Evolutionary conservation across 1,140 invertebrate species (phyloP), one percentile per base, ranked within the genome.

Genomic region (Saxidomus purpurata): DNA sequence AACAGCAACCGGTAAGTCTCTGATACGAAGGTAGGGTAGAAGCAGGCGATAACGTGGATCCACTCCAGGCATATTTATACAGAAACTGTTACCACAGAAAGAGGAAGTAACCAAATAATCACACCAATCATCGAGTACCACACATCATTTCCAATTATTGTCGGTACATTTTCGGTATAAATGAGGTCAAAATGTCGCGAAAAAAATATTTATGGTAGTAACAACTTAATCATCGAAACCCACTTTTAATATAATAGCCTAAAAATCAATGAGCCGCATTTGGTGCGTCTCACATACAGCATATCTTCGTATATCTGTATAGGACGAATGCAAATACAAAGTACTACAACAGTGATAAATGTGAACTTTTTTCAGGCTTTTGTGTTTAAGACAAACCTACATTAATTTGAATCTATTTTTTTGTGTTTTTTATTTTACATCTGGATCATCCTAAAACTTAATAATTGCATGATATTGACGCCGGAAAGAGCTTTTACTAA

Each of bases 11-110:
- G 22, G n/a, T 63, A 9, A 8, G n/a, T 28, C 25, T 63, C n/a
- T 25, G 25, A 63, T 63, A 28, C 59, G 3, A 11, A 63, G 59
- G 25, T 1, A 63, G n/a, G 59, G 28, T 28, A 0, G 6, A 9
- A 28, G n/a, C n/a, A 11, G 19, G 19, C 25, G 43, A 43, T 43
- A 63, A 1, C 0, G n/a, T 28, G n/a, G 59, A 25, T 6, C 19
- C 6, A 1, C 59, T 63, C 1, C 9, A 11, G 59, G 59, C 25
- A 63, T 63, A 63, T 63, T 63, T 63, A 63, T 63, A 63, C 59
- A 63, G 28, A 9, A 63, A 28, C 59, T n/a, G 22, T 63, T 63
- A 63, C 59, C 59, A 63, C 59, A 63, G 59, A 63, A 63, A 28
- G 59, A 63, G 59, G 59, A 63, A 63, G 28, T 28, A 15, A 25